A percentile compares a stretch with the other conserved stretches of the same genome.
Evolutionary conservation across 2,797 vertebrate species (phyloP).

Genomic region (Erethizon dorsatum): DNA sequence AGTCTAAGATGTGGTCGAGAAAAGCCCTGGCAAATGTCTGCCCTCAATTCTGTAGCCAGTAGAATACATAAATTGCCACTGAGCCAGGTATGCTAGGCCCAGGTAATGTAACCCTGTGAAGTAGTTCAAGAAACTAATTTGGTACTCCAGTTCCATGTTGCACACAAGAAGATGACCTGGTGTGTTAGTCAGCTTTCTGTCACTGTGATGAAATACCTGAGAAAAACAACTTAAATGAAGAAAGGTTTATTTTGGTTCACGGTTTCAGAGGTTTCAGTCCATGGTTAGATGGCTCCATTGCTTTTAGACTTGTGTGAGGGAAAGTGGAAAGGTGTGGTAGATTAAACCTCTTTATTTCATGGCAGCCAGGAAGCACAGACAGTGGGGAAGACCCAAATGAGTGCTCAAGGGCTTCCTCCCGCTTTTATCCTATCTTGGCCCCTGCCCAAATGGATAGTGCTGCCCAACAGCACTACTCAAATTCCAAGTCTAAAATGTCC

Average conservation of each 20-base stretch:
- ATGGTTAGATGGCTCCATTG: neutral
- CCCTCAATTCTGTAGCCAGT: neutral
- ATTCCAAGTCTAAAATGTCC: neutral
- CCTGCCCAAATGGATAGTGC: neutral
- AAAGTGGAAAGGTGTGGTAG: neutral
- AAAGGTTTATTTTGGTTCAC: neutral
- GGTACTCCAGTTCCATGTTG: neutral
- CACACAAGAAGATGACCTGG: neutral
- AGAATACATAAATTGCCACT: neutral
- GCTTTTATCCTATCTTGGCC: neutral
- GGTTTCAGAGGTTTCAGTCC: neutral
- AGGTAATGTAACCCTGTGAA: neutral
- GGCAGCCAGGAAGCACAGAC: neutral
- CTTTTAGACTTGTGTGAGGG: neutral
- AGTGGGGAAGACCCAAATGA: neutral
- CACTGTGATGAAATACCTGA: neutral
- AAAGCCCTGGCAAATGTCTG: constrained; percentile 1
- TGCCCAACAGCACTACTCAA: neutral
- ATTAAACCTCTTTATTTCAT: neutral
- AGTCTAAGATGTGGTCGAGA: neutral
- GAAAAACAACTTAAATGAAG: neutral
- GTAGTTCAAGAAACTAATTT: neutral
- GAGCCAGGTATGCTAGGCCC: neutral
- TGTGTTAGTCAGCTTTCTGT: neutral
- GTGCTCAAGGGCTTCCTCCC: neutral